Evolutionary conservation across 2,797 vertebrate genomes (phyloP).

Genomic region (Macropodus opercularis): DNA sequence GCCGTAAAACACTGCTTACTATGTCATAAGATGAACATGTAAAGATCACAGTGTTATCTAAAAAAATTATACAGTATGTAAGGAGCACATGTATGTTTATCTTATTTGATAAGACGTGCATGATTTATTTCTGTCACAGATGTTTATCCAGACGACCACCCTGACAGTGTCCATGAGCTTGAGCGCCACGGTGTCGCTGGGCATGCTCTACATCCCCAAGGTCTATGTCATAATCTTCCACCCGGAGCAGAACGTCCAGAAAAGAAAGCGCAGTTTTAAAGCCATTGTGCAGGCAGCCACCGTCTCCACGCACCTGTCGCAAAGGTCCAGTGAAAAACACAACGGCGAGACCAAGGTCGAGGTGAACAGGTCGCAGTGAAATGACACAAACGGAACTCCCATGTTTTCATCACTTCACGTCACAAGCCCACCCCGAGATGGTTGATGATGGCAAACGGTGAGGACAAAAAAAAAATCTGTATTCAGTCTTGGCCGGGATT

Average conservation of each 20-base stretch:
- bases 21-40: slow-evolving; percentile 47
- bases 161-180: slow-evolving; percentile 91
- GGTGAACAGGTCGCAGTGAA: slow-evolving; percentile 77
- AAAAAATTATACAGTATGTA: not conserved
- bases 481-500: slow-evolving; percentile 8
- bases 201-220: slow-evolving; percentile 92
- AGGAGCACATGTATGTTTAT: not conserved
- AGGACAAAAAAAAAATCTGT: not conserved
- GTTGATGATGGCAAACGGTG: not conserved
- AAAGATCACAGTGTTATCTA: slow-evolving; percentile 8
- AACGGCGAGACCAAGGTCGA: slow-evolving; percentile 82
- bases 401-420: not conserved
- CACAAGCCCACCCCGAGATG: not conserved
- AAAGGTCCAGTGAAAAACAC: slow-evolving; percentile 80
- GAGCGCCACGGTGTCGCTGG: slow-evolving; percentile 89
- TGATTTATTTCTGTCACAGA: slow-evolving; percentile 73
- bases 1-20: slow-evolving; percentile 38
- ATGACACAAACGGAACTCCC: not conserved
- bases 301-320: slow-evolving; percentile 80
- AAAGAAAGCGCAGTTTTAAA: slow-evolving; percentile 90
- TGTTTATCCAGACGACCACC: slow-evolving; percentile 92
- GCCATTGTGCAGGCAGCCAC: slow-evolving; percentile 80
- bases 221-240: slow-evolving; percentile 90
- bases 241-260: slow-evolving; percentile 91
- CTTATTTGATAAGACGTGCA: not conserved